Evolutionary conservation across 2,888 invertebrate genomes (phyloP), one percentile per base, ranked within the genome.

Genomic region (Elmis aenea): DNA sequence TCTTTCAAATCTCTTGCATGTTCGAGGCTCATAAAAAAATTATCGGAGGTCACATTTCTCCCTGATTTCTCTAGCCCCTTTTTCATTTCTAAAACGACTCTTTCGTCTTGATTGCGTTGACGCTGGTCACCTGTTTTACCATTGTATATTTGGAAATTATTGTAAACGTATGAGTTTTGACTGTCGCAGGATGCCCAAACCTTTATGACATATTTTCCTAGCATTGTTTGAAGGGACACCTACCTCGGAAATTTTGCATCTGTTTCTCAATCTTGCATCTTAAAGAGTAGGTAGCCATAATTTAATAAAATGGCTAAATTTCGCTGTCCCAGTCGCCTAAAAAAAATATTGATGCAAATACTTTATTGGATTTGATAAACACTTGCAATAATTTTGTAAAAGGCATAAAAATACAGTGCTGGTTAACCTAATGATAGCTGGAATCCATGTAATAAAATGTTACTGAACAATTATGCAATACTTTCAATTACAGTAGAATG

Each of bases 71-170:
- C 18, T 10, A 27, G 27, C 10, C 16, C 8, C 18, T 28, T 14
- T 8, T 6, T 28, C 11, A 28, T 14, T 2, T 29, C 23, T 28
- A 35, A 35, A 15, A 21, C 28, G 6, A 26, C 26, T 33, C 18
- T 26, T 8, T 12, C 26, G 26, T 18, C 33, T 26, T 26, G 27
- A 11, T 34, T 34, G 21, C 34, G 27, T 28, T 34, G 27, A 34
- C 34, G 33, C 26, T 33, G 26, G 26, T 33, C 10, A 11, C n/a
- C 29, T 16, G 29, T 29, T 16, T 15, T 26, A 16, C 26, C 26
- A 16, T 6, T 26, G 26, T 31, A 31, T 33, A 28, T 27, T 20
- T 34, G 13, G 18, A 5, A 18, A 2, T 23, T 3, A 16, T 23
- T 26, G 13, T 26, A 26, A 6, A 14, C 26, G 14, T 3, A 13